These are phyloP conservation scores for Drosophila mayri DNA, from an alignment of 1,140 invertebrate species.

Conservation along the genomic window DNA sequence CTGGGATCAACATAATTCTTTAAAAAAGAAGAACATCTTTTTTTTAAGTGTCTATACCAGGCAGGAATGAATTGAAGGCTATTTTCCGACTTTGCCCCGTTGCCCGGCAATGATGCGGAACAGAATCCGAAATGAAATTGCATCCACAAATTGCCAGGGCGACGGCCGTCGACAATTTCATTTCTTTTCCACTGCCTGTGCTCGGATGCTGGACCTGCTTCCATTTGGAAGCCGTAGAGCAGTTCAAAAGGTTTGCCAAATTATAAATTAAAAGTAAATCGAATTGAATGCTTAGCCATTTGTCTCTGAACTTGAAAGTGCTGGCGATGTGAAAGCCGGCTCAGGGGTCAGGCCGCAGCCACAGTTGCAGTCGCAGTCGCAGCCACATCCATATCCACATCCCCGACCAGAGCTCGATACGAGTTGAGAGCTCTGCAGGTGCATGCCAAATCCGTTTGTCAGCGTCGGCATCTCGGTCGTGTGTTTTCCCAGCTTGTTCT, in stretches of 20 bases:
- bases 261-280: constrained; percentile 84
- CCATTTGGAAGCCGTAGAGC: constrained; percentile 53
- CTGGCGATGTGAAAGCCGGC: constrained; percentile 68
- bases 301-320: constrained; percentile 80
- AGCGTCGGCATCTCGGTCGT: constrained; percentile 37
- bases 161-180: constrained; percentile 74
- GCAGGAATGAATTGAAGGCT: constrained; percentile 2
- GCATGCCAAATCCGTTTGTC: constrained; percentile 79
- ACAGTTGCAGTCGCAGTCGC: background rate
- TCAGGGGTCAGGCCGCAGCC: constrained; percentile 53
- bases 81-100: constrained; percentile 12
- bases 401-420: constrained; percentile 6
- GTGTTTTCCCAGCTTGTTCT: constrained; percentile 77
- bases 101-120: constrained; percentile 72
- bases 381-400: constrained; percentile 21
- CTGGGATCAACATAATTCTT: background rate
- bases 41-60: background rate
- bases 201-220: constrained; percentile 33
- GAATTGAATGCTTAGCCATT: constrained; percentile 79
- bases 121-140: constrained; percentile 78
- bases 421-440: constrained; percentile 49
- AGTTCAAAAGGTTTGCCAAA: constrained; percentile 80
- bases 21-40: background rate
- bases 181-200: constrained; percentile 44
- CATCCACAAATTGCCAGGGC: constrained; percentile 73